Base-by-base conservation (phyloP, 2,797 vertebrate genomes). In the Onychomys arenicola region DNA sequence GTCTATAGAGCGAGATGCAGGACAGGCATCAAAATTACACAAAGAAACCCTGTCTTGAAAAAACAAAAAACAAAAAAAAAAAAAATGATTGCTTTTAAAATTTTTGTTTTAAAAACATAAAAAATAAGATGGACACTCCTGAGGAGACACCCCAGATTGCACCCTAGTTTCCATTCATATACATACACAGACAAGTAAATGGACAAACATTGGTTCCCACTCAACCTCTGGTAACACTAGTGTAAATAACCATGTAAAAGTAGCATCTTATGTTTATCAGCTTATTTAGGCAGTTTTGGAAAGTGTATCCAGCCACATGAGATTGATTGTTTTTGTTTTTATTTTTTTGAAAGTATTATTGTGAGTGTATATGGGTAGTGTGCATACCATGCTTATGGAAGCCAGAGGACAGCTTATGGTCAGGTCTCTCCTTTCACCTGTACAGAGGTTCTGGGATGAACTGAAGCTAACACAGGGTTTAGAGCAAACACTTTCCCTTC, bases 231-330 rank as follows among this genome's bases (percentile, higher is more conserved):
- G 6, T 76, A 34, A 34, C 27, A 29, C 8, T 21, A 67, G 29
- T 69, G 2, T 69, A 43, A 95, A 10, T 75, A 57, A 92, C 89
- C 23, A 37, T 61, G 17, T 86, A n/a, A 76, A 77, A 82, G 32
- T 71, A 63, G 55, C 32, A 1, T 67, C 16, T 55, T 14, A 61
- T 69, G 46, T 89, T 84, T 46, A 0, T 73, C 23, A 34, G 2
- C 95, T 93, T 95, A 59, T 63, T 49, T 90, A 71, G 59, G 27
- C 71, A 71, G 11, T 5, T 96, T 89, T 95, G 71, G 93, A 57
- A 84, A 90, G 46, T 32, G 80, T 55, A 89, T 13, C 46, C 90
- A 40, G 6, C 34, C 8, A 4, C 69, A 29, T 11, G 49, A 46
- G 49, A 75, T 75, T 94, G 88, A 12, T 80, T 29, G 23, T 89